These are phyloP conservation scores for Argyrosomus regius DNA, from an alignment of 2,797 vertebrate species.

Conservation along the genomic window DNA sequence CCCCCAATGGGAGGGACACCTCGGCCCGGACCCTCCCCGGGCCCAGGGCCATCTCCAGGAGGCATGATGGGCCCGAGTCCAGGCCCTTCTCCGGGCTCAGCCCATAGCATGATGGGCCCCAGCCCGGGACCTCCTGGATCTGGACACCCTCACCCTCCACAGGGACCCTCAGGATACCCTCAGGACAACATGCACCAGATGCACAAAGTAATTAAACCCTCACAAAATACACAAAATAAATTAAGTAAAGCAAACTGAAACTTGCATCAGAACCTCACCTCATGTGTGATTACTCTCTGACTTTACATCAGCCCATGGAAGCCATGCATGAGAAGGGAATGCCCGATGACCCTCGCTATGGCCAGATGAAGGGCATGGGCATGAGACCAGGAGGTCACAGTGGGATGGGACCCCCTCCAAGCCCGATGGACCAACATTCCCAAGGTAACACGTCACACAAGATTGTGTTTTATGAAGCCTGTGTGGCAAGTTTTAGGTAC, in stretches of 20 bases:
- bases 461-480: neutral
- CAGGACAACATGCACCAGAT: constrained; percentile 96
- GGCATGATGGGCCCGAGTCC: constrained; percentile 94
- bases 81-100: constrained; percentile 93
- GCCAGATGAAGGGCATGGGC: constrained; percentile 93
- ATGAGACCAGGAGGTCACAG: constrained; percentile 90
- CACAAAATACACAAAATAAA: neutral
- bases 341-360: constrained; percentile 91
- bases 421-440: constrained; percentile 98
- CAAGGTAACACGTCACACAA: constrained; percentile 86
- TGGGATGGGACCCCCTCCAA: constrained; percentile 95
- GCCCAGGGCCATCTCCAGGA: constrained; percentile 93
- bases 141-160: constrained; percentile 90
- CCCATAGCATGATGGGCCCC: constrained; percentile 97
- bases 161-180: constrained; percentile 92
- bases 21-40: constrained; percentile 92
- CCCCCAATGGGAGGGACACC: constrained; percentile 95
- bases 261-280: neutral
- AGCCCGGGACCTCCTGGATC: constrained; percentile 93
- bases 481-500: neutral
- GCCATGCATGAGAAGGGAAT: constrained; percentile 94
- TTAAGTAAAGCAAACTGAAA: neutral
- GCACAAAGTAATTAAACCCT: constrained; percentile 89
- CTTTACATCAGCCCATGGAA: constrained; percentile 89
- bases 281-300: neutral